Conservation (phyloP, 2,797 vertebrate genomes). For the Pygocentrus nattereri region DNA sequence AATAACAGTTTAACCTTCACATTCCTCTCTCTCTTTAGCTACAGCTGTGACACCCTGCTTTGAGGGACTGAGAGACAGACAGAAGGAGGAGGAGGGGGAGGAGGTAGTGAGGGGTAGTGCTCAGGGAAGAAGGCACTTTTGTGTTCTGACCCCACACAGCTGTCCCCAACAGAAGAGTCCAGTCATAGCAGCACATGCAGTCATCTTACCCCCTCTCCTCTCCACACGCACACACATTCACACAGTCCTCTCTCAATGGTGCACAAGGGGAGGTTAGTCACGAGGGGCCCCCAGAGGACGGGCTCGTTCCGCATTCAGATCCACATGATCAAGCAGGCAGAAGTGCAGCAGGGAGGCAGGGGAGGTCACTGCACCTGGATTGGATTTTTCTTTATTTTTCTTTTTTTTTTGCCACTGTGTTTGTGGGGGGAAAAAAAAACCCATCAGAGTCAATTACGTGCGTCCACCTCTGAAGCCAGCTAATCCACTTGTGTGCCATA, state of each 20-base stretch:
- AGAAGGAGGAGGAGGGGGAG: constrained; percentile 36
- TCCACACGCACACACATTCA: constrained; percentile 56
- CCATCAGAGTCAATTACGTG: constrained; percentile 56
- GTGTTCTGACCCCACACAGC: constrained; percentile 78
- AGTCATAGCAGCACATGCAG: constrained; percentile 68
- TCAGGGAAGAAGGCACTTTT: constrained; percentile 74
- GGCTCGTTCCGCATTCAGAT: constrained; percentile 59
- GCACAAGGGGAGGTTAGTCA: constrained; percentile 52
- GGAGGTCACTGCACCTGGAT: constrained; percentile 67
- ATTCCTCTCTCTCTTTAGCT: constrained; percentile 4
- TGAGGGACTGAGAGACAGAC: constrained; percentile 42
- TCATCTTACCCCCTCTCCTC: constrained; percentile 55
- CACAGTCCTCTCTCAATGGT: constrained; percentile 20
- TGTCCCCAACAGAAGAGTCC: constrained; percentile 72
- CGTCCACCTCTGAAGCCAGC: constrained; percentile 66
- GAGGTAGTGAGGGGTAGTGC: constrained; percentile 36
- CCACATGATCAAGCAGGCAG: constrained; percentile 53
- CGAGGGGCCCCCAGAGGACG: constrained; percentile 55
- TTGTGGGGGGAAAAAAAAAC: constrained; percentile 41
- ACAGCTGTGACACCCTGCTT: constrained; percentile 48
- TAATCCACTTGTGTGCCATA: constrained; percentile 80
- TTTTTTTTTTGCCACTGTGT: constrained; percentile 46
- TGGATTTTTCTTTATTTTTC: constrained; percentile 4
- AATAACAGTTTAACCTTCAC: constrained; percentile 28
- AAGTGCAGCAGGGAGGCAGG: constrained; percentile 33